Percentiles rank a stretch among this genome's conserved stretches.
Evolutionary conservation across 35 echinoderm and acorn worm genomes (phyloP).

Genomic region (Hemicentrotus pulcherrimus): DNA sequence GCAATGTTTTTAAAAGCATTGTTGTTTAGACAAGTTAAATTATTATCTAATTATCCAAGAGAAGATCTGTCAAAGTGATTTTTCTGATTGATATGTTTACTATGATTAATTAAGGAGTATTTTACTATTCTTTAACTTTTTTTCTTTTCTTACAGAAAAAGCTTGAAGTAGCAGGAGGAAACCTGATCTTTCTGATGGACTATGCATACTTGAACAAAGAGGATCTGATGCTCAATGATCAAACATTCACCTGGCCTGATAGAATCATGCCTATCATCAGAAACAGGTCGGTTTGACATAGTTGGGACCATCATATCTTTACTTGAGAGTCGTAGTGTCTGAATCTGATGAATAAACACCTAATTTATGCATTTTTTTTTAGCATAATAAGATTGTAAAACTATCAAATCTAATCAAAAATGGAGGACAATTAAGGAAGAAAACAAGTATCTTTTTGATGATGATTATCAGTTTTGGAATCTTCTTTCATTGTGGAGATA

Average conservation of each 20-base stretch:
- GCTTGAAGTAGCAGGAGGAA: conserved; percentile 77
- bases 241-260: conserved; percentile 96
- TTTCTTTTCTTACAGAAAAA: conserved; percentile 58
- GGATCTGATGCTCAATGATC: conserved; percentile 92
- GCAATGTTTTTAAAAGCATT: neutral
- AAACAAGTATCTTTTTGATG: too few relatives aligned
- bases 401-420: too few relatives aligned
- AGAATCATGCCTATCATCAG: conserved; percentile 94
- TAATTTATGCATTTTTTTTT: too few relatives aligned
- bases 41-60: neutral
- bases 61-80: neutral
- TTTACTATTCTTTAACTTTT: neutral
- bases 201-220: conserved; percentile 89
- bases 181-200: conserved; percentile 95
- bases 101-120: neutral
- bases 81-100: neutral
- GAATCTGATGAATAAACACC: too few relatives aligned
- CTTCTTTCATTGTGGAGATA: too few relatives aligned
- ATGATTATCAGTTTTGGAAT: too few relatives aligned
- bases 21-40: neutral
- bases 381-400: too few relatives aligned
- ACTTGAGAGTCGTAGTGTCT: too few relatives aligned
- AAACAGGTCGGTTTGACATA: conserved; percentile 69
- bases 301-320: neutral
- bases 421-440: too few relatives aligned